Conservation (phyloP, 2,113 vertebrate species). For the Calidris pygmaea region DNA sequence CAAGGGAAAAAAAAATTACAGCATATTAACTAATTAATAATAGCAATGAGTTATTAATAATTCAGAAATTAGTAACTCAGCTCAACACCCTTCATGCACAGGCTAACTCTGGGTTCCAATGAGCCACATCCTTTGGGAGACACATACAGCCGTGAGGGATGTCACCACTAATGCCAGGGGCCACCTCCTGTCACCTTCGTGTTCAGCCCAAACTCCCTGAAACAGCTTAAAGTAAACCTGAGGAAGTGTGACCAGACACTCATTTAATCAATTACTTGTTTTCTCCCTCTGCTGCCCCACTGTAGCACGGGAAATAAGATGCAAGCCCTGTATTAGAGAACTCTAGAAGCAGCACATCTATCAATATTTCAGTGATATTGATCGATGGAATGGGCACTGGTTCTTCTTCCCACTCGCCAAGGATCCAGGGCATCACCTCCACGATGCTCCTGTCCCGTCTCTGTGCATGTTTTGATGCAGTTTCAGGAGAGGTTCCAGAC, state of each 20-base stretch:
- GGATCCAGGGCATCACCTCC: not conserved
- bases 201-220: not conserved
- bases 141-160: not conserved
- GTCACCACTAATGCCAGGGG: not conserved
- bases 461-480: not conserved
- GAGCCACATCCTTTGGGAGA: not conserved
- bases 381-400: not conserved
- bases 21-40: not conserved
- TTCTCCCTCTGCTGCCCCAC: not conserved
- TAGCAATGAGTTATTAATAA: not conserved
- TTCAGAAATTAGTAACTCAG: not conserved
- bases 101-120: fast-evolving
- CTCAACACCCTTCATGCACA: not conserved
- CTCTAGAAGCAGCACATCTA: not conserved
- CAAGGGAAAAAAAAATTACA: not conserved
- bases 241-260: not conserved
- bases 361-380: not conserved
- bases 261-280: not conserved
- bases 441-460: not conserved
- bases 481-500: not conserved
- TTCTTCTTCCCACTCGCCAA: not conserved
- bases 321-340: not conserved
- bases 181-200: not conserved
- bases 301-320: not conserved
- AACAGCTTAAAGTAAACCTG: not conserved